Evolutionary conservation across 2,113 vertebrate genomes (phyloP).

Genomic region (Rhombomys opimus): DNA sequence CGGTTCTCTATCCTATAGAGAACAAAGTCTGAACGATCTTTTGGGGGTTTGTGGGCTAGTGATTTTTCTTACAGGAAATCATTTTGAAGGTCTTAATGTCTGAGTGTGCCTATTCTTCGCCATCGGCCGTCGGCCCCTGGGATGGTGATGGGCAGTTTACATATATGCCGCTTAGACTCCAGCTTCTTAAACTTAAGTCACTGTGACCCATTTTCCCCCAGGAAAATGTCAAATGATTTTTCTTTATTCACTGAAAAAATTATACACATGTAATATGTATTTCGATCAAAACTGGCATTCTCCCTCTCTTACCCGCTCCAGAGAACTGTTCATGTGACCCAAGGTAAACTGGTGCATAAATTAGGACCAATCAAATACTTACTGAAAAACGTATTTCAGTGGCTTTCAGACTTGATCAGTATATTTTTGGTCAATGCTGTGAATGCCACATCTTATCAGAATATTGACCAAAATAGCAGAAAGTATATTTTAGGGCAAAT

Average conservation of each 20-base stretch:
- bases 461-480: not conserved
- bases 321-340: not conserved
- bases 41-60: not conserved
- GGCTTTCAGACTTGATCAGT: not conserved
- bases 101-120: not conserved
- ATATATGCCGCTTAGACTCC: rapidly evolving
- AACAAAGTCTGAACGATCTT: not conserved
- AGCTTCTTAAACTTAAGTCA: not conserved
- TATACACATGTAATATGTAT: not conserved
- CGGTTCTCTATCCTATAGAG: not conserved
- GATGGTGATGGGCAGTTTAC: rapidly evolving
- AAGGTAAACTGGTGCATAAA: not conserved
- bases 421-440: not conserved
- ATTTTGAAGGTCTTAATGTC: not conserved
- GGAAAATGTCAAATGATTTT: not conserved
- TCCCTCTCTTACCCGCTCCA: not conserved
- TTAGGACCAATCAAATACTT: not conserved
- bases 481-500: not conserved
- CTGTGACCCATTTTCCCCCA: not conserved
- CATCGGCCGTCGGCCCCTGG: not conserved
- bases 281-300: not conserved
- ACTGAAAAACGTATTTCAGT: not conserved
- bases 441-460: not conserved
- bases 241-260: not conserved
- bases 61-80: not conserved